phyloP scores from a whole-genome alignment of 2,797 vertebrate genomes.

The Lutjanus argentimaculatus region DNA sequence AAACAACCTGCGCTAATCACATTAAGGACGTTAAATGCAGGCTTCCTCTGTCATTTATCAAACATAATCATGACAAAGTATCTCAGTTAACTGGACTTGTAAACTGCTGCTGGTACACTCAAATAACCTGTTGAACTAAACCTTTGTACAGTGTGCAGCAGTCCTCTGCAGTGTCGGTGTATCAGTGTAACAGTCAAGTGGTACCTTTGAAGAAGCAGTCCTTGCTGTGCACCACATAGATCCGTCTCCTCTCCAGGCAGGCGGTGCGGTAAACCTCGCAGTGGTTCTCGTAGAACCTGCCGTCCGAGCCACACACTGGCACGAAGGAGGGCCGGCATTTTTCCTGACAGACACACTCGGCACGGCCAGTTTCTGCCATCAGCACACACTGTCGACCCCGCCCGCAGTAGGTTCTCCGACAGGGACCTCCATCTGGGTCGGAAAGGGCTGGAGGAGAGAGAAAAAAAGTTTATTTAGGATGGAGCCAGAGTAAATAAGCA shows the following conservation, averaged over 20 bases:
- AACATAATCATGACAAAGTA: not conserved
- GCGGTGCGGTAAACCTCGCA: conserved; percentile 93
- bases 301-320: conserved; percentile 95
- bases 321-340: conserved; percentile 90
- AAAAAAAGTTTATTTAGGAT: conserved; percentile 1
- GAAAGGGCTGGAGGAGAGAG: conserved; percentile 77
- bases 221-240: conserved; percentile 92
- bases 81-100: not conserved
- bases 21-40: not conserved
- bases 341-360: conserved; percentile 90
- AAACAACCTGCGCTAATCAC: conserved; percentile 13
- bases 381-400: conserved; percentile 89
- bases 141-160: not conserved
- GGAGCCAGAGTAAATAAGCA: not conserved
- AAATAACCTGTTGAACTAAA: not conserved
- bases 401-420: conserved; percentile 88
- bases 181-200: not conserved
- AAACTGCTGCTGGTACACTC: not conserved
- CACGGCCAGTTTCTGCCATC: conserved; percentile 84
- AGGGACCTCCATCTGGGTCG: conserved; percentile 78
- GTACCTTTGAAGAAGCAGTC: conserved; percentile 98
- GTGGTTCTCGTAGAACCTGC: conserved; percentile 95
- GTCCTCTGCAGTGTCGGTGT: not conserved
- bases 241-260: conserved; percentile 90
- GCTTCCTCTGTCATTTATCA: not conserved